Base-by-base conservation (phyloP, 2,797 vertebrate species). In the Poliocrania exsul region DNA sequence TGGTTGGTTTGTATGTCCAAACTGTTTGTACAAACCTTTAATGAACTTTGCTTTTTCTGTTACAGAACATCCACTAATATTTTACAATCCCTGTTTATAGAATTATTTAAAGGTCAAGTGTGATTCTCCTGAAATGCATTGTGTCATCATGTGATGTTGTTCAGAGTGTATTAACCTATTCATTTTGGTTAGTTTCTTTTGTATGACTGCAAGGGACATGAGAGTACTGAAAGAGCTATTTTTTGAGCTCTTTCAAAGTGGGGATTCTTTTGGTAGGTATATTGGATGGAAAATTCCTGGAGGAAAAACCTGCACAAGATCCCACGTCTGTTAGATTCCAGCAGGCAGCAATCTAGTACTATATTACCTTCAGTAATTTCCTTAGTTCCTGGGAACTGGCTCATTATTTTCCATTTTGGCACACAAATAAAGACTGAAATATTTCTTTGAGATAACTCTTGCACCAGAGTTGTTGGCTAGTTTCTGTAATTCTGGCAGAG, bases 341-440 rank as follows among this genome's bases (percentile, higher is more conserved):
- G 25, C 54, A 90, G 38, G 23, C 77, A 80, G 26, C 11, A 79
- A 57, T 54, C 33, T 88, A 70, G 21, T 57, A 23, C 67, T 71
- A 9, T 60, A 57, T 70, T 88, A 64, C 35, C 53, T 88, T 71
- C 38, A 77, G 46, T 51, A 57, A 90, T 92, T 95, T 94, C 70
- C 56, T 65, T 71, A 10, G 11, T 77, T 94, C 54, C 49, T 88
- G 53, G 46, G 44, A 93, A 84, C 28, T 82, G 49, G 26, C 16
- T 88, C 66, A 9, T 86, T 90, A 62, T 88, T 91, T 92, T 67
- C 65, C 14, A 31, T 84, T 92, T 88, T 95, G 80, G 77, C 66
- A 57, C 46, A 67, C 37, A 91, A 58, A 58, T 60, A 56, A 9
- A 51, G 37, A 35, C 58, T 79, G 49, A 40, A 86, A 86, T 21